Conservation (phyloP, 2,113 vertebrate species). For the Amphilophus citrinellus region DNA sequence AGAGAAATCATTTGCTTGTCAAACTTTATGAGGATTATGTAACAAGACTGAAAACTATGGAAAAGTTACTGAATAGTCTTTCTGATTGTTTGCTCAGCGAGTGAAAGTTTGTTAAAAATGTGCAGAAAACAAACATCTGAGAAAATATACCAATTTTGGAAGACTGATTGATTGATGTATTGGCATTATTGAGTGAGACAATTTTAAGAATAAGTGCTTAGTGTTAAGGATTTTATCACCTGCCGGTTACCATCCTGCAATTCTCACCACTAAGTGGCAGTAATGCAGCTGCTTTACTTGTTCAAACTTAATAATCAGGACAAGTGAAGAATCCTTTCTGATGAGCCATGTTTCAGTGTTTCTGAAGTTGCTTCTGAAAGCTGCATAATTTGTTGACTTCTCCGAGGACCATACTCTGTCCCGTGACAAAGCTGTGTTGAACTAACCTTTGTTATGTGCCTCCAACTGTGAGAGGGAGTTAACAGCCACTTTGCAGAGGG, state of each 20-base stretch:
- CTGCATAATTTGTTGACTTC: background rate
- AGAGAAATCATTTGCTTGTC: background rate
- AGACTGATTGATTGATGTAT: background rate
- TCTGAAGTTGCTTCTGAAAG: background rate
- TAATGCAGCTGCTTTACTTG: conserved; percentile 20
- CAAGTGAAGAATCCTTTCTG: background rate
- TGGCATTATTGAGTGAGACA: background rate
- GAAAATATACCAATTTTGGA: background rate
- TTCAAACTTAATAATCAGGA: background rate
- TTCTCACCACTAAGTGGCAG: conserved; percentile 56
- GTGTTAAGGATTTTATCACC: background rate
- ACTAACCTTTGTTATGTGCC: conserved; percentile 93
- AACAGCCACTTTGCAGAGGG: conserved; percentile 93
- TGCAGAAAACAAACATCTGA: background rate
- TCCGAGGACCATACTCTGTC: background rate
- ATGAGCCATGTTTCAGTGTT: background rate
- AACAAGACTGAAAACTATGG: background rate
- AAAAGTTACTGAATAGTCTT: background rate
- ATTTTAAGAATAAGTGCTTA: background rate
- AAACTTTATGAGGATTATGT: background rate
- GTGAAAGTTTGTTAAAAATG: too few species aligned
- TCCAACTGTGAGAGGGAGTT: conserved; percentile 94
- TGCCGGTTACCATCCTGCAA: background rate
- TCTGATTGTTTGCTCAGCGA: background rate
- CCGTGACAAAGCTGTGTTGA: background rate